phyloP scores from a whole-genome alignment of 2,113 vertebrate species.

The Rhipidura dahli region DNA sequence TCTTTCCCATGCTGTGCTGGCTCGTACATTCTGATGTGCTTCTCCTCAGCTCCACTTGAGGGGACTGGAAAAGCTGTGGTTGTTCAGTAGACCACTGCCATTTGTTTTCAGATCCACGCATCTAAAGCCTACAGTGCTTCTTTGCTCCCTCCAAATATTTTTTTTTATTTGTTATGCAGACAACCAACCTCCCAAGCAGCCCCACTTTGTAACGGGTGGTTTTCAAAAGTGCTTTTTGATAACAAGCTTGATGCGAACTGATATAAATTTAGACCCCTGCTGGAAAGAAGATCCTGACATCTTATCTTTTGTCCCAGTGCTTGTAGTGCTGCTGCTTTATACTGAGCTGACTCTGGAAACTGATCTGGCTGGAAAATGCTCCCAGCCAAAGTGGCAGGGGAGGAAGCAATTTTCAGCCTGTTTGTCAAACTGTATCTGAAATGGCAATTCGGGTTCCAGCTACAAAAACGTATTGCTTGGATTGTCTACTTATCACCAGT shows the following conservation, averaged over 20 bases:
- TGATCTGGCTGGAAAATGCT: background rate
- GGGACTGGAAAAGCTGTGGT: background rate
- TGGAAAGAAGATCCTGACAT: background rate
- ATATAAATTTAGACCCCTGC: background rate
- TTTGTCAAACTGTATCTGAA: constrained; percentile 37
- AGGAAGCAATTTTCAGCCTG: background rate
- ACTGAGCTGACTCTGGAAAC: background rate
- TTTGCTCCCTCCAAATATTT: background rate
- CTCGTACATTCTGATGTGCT: accelerated
- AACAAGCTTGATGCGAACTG: background rate
- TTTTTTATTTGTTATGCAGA: background rate
- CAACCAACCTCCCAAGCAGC: background rate
- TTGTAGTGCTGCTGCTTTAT: background rate
- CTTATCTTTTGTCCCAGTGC: background rate
- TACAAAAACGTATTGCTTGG: constrained; percentile 51
- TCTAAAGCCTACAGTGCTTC: background rate
- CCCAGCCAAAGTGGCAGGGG: background rate
- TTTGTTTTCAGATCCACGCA: background rate
- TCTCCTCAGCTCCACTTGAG: background rate
- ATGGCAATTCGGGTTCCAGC: constrained; percentile 13
- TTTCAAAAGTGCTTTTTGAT: background rate
- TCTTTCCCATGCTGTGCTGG: background rate
- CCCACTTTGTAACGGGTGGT: background rate
- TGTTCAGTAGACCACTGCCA: background rate
- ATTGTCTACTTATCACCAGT: constrained; percentile 38